Evolutionary conservation across 2,888 invertebrate genomes (phyloP).

Genomic region (Oligia strigilis): DNA sequence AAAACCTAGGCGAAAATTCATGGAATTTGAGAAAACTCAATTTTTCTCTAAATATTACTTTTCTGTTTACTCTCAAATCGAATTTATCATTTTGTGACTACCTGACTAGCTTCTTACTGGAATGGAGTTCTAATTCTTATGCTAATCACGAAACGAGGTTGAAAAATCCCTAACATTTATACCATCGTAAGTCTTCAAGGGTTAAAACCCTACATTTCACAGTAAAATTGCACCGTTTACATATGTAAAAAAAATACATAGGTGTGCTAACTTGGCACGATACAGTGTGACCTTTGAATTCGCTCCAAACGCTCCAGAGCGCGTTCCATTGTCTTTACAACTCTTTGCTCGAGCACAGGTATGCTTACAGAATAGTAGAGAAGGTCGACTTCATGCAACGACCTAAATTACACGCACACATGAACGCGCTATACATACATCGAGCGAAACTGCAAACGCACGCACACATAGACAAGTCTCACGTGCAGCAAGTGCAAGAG

Average conservation of each 20-base stretch:
- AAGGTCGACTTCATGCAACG: not conserved
- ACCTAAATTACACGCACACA: not conserved
- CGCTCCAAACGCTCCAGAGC: conserved; percentile 30
- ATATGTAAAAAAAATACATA: not conserved
- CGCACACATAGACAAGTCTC: not conserved
- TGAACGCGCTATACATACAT: too few species aligned
- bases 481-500: not conserved
- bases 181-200: not conserved
- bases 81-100: not conserved
- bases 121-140: not conserved
- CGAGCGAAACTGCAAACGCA: not conserved
- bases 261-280: conserved; percentile 23
- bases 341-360: conserved; percentile 26
- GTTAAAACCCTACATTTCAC: not conserved
- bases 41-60: not conserved
- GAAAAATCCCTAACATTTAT: not conserved
- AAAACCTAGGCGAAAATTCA: not conserved
- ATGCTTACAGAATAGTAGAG: not conserved
- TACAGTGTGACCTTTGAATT: conserved; percentile 40
- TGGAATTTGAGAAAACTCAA: not conserved
- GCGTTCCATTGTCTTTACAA: conserved; percentile 45
- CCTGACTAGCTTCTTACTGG: not conserved
- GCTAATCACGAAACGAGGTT: too few species aligned
- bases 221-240: not conserved
- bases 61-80: not conserved